phyloP scores from a whole-genome alignment of 2,888 invertebrate genomes.

The Mimas tiliae region DNA sequence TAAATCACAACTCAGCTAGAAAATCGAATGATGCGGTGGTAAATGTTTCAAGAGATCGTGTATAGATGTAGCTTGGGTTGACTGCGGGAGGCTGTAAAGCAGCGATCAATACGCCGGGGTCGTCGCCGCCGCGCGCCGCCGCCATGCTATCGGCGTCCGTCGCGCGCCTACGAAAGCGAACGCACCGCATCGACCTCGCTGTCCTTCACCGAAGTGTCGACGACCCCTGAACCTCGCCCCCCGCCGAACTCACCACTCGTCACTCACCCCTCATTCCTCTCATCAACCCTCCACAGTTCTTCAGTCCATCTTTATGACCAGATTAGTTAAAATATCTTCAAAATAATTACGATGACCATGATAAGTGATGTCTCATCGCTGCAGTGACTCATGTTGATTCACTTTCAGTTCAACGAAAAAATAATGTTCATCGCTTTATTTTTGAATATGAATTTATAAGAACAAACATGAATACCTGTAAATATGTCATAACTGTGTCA shows the following conservation, averaged over 20 bases:
- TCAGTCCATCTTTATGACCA: constrained; percentile 64
- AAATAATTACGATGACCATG: neutral
- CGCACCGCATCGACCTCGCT: constrained; percentile 78
- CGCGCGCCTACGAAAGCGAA: constrained; percentile 76
- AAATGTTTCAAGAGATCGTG: constrained; percentile 45
- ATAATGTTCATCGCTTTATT: neutral
- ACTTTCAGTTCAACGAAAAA: constrained; percentile 2
- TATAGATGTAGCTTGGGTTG: constrained; percentile 45
- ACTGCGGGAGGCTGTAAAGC: constrained; percentile 66
- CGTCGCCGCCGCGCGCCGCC: constrained; percentile 47
- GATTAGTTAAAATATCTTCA: constrained; percentile 50
- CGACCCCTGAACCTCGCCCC: constrained; percentile 68
- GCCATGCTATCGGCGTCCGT: constrained; percentile 41
- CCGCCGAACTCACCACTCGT: constrained; percentile 36
- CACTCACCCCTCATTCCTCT: constrained; percentile 47
- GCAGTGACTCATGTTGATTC: neutral
- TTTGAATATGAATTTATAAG: neutral
- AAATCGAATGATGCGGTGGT: constrained; percentile 37
- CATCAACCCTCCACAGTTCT: constrained; percentile 61
- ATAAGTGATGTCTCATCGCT: neutral
- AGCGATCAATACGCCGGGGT: constrained; percentile 73
- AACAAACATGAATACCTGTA: too few species aligned
- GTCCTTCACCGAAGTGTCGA: constrained; percentile 81
- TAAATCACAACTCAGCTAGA: neutral
- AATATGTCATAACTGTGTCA: too few species aligned